phyloP scores from a whole-genome alignment of 2,113 vertebrate genomes.

The Anthoscopus minutus region DNA sequence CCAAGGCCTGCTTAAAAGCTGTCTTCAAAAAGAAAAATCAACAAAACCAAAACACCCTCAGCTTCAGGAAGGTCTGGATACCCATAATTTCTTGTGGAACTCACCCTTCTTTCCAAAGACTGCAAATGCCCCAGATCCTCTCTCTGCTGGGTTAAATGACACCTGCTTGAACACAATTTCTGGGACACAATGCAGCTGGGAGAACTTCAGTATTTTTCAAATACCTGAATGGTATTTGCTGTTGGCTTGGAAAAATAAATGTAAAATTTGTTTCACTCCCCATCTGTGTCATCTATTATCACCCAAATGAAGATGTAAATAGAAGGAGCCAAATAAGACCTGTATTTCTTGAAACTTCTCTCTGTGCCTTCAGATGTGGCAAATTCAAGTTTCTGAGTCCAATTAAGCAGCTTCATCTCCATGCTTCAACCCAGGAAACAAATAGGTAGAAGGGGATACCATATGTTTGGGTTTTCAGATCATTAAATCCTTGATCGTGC shows the following conservation, averaged over 20 bases:
- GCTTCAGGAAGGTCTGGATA: background rate
- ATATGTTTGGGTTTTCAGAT: background rate
- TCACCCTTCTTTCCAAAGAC: background rate
- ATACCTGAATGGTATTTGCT: background rate
- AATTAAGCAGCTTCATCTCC: background rate
- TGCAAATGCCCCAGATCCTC: fast-evolving
- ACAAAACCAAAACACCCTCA: background rate
- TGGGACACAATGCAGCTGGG: background rate
- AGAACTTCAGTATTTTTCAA: background rate
- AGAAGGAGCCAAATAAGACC: background rate
- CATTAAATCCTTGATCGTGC: slow-evolving; percentile 8
- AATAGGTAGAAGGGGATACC: background rate
- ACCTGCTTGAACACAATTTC: background rate
- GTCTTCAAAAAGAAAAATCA: background rate
- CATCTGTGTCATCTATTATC: background rate
- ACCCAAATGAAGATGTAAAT: background rate
- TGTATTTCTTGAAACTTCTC: background rate
- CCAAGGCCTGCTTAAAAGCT: background rate
- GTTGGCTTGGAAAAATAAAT: background rate
- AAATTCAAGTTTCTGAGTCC: slow-evolving; percentile 1
- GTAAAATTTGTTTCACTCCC: background rate
- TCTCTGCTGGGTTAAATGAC: background rate
- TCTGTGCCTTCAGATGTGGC: background rate
- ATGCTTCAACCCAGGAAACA: background rate
- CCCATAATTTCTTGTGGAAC: background rate